A percentile compares a stretch with the other conserved stretches of the same genome.
phyloP scores from a whole-genome alignment of 2,888 invertebrate species.

The Synanthedon andrenaeformis region DNA sequence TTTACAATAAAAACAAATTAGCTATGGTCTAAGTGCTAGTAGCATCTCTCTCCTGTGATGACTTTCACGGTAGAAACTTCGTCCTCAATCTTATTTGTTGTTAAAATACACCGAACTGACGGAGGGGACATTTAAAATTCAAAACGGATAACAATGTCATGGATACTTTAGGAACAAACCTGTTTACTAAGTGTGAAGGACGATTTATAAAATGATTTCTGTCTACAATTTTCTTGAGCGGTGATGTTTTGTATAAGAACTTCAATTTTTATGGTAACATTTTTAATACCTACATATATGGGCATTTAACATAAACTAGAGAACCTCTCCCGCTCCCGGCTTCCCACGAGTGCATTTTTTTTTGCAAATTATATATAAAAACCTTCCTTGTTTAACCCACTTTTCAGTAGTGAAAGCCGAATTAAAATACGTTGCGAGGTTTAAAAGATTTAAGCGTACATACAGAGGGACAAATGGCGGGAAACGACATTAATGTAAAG shows the following conservation, averaged over 20 bases:
- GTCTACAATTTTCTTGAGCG: neutral
- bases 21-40: conserved; percentile 41
- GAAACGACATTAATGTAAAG: too few relatives aligned
- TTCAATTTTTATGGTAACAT: neutral
- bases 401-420: too few relatives aligned
- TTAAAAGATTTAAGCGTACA: too few relatives aligned
- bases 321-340: too few relatives aligned
- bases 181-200: neutral
- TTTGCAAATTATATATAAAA: too few relatives aligned
- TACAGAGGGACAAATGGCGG: too few relatives aligned
- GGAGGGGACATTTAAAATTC: conserved; percentile 1
- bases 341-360: too few relatives aligned
- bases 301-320: too few relatives aligned
- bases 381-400: too few relatives aligned
- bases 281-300: too few relatives aligned
- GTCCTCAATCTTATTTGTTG: conserved; percentile 43
- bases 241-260: neutral
- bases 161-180: neutral
- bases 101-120: conserved; percentile 22
- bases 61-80: conserved; percentile 42
- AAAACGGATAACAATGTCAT: neutral
- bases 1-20: conserved; percentile 62
- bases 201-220: neutral
- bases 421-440: too few relatives aligned
- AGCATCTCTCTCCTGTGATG: conserved; percentile 33